Percentiles rank a stretch among this genome's conserved stretches.
Conservation (phyloP, 2,797 vertebrate species). For the Siniperca undulata region DNA sequence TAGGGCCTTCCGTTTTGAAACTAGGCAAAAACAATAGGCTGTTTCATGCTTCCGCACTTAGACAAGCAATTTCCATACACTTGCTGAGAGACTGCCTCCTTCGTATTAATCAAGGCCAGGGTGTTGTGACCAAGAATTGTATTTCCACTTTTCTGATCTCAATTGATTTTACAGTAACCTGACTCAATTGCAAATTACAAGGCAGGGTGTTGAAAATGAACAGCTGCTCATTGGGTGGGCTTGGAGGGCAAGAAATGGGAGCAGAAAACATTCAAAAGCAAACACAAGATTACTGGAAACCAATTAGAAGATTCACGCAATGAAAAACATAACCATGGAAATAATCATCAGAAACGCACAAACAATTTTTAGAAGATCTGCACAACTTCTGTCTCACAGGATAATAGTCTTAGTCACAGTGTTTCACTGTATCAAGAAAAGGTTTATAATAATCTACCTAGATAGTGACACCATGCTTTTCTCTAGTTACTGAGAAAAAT, state of each 20-base stretch:
- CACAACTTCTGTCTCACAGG: not conserved
- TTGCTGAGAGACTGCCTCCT: constrained; percentile 21
- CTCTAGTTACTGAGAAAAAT: not conserved
- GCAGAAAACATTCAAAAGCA: not conserved
- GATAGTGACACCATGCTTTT: not conserved
- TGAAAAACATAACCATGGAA: not conserved
- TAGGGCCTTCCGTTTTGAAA: constrained; percentile 59
- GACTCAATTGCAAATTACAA: constrained; percentile 45
- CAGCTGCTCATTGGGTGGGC: constrained; percentile 13
- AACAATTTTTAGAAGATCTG: not conserved
- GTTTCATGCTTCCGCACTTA: constrained; percentile 56
- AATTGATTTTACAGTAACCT: constrained; percentile 58
- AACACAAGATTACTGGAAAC: not conserved
- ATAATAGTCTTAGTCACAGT: not conserved
- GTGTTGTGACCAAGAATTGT: constrained; percentile 23
- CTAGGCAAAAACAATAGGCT: constrained; percentile 43
- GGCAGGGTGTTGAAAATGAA: not conserved
- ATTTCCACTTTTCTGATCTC: constrained; percentile 46
- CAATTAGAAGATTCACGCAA: not conserved
- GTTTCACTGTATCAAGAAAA: not conserved
- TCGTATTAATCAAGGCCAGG: not conserved
- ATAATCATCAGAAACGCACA: not conserved
- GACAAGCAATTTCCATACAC: constrained; percentile 61
- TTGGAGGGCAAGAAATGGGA: not conserved
- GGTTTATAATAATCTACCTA: not conserved